Conservation (phyloP, 2,888 invertebrate genomes). For the Macrostomum cliftonense region DNA sequence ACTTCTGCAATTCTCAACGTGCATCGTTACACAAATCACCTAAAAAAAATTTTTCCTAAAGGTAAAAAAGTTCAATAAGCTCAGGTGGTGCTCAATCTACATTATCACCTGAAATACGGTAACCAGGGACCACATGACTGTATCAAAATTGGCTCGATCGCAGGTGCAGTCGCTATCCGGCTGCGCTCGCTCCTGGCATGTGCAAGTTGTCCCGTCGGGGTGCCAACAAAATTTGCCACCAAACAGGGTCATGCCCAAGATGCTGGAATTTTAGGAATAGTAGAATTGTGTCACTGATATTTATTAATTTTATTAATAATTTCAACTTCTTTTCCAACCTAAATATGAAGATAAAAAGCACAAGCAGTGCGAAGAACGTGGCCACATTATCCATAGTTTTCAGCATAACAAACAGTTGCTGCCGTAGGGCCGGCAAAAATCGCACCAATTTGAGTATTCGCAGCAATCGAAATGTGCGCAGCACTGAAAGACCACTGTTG, state of each 20-base stretch:
- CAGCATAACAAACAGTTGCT: slow-evolving; percentile 94
- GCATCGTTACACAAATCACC: too few species aligned
- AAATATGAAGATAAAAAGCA: slow-evolving; percentile 98
- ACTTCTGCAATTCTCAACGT: too few species aligned
- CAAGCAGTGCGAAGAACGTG: slow-evolving; percentile 90
- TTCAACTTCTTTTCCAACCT: slow-evolving; percentile 54
- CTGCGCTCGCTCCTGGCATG: slow-evolving; percentile 1
- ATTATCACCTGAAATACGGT: slow-evolving; percentile 32
- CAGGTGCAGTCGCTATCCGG: slow-evolving; percentile 14
- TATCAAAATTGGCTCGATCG: slow-evolving; percentile 34
- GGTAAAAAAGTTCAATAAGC: too few species aligned
- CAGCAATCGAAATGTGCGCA: slow-evolving; percentile 85
- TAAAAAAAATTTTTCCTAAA: too few species aligned
- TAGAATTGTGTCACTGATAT: too few species aligned
- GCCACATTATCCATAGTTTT: slow-evolving; percentile 99
- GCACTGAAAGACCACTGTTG: slow-evolving; percentile 79
- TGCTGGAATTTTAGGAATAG: slow-evolving; percentile 52
- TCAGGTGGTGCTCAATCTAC: too few species aligned
- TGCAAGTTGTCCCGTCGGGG: slow-evolving; percentile 4
- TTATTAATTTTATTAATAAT: too few species aligned
- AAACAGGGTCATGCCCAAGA: slow-evolving; percentile 99
- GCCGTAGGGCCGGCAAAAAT: slow-evolving; percentile 88
- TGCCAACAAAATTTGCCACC: slow-evolving; percentile 59
- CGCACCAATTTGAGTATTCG: slow-evolving; percentile 81
- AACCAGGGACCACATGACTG: slow-evolving; percentile 32